Percentiles rank a stretch among this genome's conserved stretches.
Conservation (phyloP, 2,888 invertebrate genomes). For the Leptinotarsa juncta region DNA sequence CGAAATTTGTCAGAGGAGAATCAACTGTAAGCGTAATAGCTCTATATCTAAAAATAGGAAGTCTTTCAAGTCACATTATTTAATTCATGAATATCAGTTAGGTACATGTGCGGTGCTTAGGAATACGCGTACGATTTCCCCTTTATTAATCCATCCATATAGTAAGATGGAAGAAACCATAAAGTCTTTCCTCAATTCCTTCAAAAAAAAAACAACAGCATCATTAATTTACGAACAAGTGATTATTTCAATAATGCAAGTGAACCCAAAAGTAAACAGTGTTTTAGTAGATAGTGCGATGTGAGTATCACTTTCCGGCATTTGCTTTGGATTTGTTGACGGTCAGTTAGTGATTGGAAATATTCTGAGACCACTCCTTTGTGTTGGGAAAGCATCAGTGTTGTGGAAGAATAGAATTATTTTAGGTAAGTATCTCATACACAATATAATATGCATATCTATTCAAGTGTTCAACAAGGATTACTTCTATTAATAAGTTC, state of each 20-base stretch:
- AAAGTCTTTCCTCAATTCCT: background rate
- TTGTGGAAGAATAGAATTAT: background rate
- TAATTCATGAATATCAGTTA: too few species aligned
- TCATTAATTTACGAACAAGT: background rate
- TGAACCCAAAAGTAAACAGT: constrained; percentile 5
- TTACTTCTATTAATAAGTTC: too few species aligned
- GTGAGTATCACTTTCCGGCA: background rate
- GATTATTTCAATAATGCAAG: background rate
- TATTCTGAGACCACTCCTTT: background rate
- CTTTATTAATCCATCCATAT: too few species aligned
- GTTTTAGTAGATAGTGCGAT: background rate
- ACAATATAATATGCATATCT: too few species aligned
- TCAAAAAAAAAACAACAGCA: background rate
- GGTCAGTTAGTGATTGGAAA: background rate
- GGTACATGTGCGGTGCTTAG: too few species aligned
- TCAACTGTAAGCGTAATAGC: too few species aligned
- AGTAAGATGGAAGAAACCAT: too few species aligned
- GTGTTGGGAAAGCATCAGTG: background rate
- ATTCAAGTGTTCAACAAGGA: too few species aligned
- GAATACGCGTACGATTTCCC: too few species aligned
- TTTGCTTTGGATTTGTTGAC: background rate
- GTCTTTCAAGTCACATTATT: too few species aligned
- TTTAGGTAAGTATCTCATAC: background rate
- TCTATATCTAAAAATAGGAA: too few species aligned
- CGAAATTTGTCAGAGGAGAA: too few species aligned